A percentile compares a stretch with the other conserved stretches of the same genome.
These are phyloP conservation scores for Actinemys pallida DNA, from an alignment of 2,113 vertebrate genomes.

Conservation along the genomic window DNA sequence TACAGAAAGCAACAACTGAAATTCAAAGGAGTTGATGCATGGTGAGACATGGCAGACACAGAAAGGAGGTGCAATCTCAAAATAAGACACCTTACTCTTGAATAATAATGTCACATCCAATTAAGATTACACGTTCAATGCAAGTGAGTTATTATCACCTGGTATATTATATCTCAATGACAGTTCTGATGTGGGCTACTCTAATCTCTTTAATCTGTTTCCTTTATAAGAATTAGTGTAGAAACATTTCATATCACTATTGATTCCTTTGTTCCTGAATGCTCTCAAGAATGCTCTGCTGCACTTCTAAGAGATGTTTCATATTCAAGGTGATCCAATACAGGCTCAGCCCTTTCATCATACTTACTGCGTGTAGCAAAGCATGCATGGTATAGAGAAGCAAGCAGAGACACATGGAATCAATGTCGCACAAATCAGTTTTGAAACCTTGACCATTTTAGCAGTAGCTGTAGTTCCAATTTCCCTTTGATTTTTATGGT, in stretches of 20 bases:
- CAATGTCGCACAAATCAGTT: background rate
- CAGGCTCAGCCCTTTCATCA: background rate
- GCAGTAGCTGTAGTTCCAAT: background rate
- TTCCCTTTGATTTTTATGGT: background rate
- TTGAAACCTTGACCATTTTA: background rate
- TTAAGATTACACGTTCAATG: background rate
- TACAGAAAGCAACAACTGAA: background rate
- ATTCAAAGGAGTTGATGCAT: background rate
- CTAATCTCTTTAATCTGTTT: background rate
- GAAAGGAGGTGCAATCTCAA: background rate
- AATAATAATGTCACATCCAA: accelerated
- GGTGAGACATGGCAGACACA: background rate
- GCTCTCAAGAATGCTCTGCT: background rate
- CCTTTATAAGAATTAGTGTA: background rate
- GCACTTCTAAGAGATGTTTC: background rate
- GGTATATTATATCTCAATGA: background rate
- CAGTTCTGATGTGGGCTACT: accelerated
- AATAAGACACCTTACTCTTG: background rate
- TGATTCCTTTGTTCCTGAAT: background rate
- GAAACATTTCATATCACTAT: background rate
- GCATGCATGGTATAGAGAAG: accelerated
- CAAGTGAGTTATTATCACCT: background rate
- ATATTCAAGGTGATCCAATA: background rate
- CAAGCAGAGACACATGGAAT: background rate
- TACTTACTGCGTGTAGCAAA: background rate